phyloP scores from a whole-genome alignment of 2,888 invertebrate species.

The Cryptocheilus praepositus region DNA sequence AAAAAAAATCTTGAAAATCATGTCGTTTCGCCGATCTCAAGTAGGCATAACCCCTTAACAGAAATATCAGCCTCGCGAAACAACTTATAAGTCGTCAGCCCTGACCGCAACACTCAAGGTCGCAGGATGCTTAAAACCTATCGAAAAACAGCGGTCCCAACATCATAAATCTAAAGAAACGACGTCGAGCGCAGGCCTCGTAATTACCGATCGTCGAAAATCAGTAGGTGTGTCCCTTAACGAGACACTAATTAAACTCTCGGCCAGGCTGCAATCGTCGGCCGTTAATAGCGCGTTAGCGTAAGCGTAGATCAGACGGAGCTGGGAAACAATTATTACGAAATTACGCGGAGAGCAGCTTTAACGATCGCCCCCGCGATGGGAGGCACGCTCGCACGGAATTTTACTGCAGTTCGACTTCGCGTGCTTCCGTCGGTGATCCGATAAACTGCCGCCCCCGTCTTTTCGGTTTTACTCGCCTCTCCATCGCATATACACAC shows the following conservation, averaged over 20 bases:
- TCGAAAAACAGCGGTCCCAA: no score
- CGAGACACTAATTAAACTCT: background rate
- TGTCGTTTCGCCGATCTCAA: no score
- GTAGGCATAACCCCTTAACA: no score
- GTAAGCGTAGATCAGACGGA: background rate
- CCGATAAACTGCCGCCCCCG: background rate
- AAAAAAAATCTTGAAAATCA: no score
- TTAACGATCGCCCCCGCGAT: background rate
- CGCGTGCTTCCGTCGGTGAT: background rate
- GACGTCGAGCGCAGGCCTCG: no score
- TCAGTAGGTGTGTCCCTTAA: background rate
- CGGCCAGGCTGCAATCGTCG: background rate
- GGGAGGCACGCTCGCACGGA: background rate
- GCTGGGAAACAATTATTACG: background rate
- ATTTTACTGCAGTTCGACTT: constrained; percentile 1
- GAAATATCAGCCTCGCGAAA: no score
- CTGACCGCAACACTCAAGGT: no score
- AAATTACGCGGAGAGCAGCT: constrained; percentile 1
- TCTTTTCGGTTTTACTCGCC: background rate
- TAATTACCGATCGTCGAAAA: no score
- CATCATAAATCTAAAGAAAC: no score
- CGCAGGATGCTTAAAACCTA: no score
- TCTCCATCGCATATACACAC: background rate
- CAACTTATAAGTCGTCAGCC: no score
- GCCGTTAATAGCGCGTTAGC: background rate